These are phyloP conservation scores for Paracentrotus lividus DNA, from an alignment of 53 echinoderm and acorn worm genomes.

Conservation along the genomic window DNA sequence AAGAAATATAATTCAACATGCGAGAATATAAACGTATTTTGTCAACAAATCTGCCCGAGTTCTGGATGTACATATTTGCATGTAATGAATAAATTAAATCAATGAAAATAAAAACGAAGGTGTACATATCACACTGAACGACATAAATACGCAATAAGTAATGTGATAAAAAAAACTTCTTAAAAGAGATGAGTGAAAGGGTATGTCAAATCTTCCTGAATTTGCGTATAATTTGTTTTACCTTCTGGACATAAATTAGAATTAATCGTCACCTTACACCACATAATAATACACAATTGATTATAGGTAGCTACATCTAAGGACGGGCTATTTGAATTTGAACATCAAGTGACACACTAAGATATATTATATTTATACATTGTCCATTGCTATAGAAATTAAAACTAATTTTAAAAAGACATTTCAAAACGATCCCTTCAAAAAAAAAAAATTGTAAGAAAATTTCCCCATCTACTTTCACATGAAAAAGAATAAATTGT, in stretches of 20 bases:
- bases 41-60: too few species aligned
- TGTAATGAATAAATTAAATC: too few species aligned
- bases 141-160: not conserved
- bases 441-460: not conserved
- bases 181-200: not conserved
- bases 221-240: too few species aligned
- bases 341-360: not conserved
- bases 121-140: too few species aligned
- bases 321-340: not conserved
- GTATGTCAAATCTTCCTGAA: not conserved
- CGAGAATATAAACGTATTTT: too few species aligned
- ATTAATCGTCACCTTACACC: not conserved
- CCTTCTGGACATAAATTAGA: not conserved
- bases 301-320: not conserved
- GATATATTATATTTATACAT: not conserved
- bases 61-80: too few species aligned
- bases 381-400: too few species aligned
- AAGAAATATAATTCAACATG: too few species aligned
- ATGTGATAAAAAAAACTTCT: not conserved
- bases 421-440: not conserved
- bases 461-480: not conserved
- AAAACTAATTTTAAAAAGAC: too few species aligned
- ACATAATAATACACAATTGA: not conserved
- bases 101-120: too few species aligned
- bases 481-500: not conserved